phyloP scores from a whole-genome alignment of 2,888 invertebrate genomes.

The Tachystola acroxantha region DNA sequence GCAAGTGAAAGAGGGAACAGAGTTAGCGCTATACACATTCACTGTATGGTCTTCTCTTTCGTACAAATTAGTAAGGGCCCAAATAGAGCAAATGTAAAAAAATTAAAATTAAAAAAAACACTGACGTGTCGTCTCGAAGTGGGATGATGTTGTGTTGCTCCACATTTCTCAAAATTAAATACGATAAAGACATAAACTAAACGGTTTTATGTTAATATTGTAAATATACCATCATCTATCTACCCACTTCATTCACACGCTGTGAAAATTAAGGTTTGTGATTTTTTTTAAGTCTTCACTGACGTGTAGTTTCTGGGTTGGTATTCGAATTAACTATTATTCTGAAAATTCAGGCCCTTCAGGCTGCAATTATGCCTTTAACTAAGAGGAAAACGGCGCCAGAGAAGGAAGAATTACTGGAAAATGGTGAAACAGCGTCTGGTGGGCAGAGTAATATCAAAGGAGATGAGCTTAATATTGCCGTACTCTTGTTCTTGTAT shows the following conservation, averaged over 20 bases:
- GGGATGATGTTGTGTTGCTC: not conserved
- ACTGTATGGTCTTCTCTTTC: no score
- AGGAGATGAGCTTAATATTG: conserved; percentile 89
- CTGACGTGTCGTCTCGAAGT: not conserved
- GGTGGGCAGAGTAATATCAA: conserved; percentile 71
- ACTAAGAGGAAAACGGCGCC: conserved; percentile 59
- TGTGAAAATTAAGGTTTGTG: conserved; percentile 60
- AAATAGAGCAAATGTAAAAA: no score
- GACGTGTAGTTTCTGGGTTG: conserved; percentile 55
- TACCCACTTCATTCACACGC: not conserved
- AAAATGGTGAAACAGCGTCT: conserved; percentile 54
- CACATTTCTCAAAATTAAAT: not conserved
- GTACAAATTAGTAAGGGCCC: no score
- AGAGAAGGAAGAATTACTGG: conserved; percentile 60
- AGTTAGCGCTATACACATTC: no score
- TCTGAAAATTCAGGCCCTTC: conserved; percentile 43
- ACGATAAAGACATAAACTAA: not conserved
- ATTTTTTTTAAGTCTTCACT: conserved; percentile 29
- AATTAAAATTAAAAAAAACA: no score
- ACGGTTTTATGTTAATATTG: not conserved
- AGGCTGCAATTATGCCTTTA: conserved; percentile 54
- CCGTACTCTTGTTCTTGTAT: conserved; percentile 93
- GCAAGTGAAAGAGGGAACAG: no score
- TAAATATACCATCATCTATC: not conserved
- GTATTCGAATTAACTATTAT: conserved; percentile 16